These are phyloP conservation scores for Leguminivora glycinivorella DNA, from an alignment of 1,140 invertebrate genomes.

Conservation along the genomic window DNA sequence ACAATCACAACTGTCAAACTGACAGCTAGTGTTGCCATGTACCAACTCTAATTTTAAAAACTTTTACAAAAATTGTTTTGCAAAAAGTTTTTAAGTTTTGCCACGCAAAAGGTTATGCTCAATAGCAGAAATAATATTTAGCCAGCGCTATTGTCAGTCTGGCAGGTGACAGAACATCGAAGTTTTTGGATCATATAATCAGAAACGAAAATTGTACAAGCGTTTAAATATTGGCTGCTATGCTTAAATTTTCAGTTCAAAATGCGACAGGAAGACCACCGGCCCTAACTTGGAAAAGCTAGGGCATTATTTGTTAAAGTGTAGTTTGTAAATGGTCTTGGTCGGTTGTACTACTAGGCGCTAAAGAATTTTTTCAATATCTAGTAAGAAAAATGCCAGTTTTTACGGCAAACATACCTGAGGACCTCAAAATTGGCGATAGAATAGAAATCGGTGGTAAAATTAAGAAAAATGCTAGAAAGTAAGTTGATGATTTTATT, in stretches of 20 bases:
- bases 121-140: background rate
- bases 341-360: background rate
- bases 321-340: constrained; percentile 25
- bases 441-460: constrained; percentile 72
- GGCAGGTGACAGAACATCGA: constrained; percentile 10
- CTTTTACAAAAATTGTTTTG: too few species aligned
- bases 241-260: constrained; percentile 72
- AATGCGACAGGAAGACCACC: constrained; percentile 59
- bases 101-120: too few species aligned
- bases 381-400: constrained; percentile 58
- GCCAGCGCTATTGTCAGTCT: constrained; percentile 18
- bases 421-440: constrained; percentile 67
- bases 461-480: constrained; percentile 71
- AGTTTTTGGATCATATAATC: background rate
- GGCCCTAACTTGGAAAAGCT: constrained; percentile 50
- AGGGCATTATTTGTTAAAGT: constrained; percentile 37
- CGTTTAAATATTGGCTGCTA: constrained; percentile 49
- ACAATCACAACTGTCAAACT: constrained; percentile 16
- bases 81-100: too few species aligned
- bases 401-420: constrained; percentile 68
- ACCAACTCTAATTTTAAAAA: background rate
- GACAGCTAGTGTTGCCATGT: background rate
- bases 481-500: constrained; percentile 47
- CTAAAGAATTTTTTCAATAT: background rate
- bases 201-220: constrained; percentile 27